Percentiles rank a stretch among this genome's conserved stretches.
Evolutionary conservation across 2,113 vertebrate species (phyloP).

Genomic region (Caranx ignobilis): DNA sequence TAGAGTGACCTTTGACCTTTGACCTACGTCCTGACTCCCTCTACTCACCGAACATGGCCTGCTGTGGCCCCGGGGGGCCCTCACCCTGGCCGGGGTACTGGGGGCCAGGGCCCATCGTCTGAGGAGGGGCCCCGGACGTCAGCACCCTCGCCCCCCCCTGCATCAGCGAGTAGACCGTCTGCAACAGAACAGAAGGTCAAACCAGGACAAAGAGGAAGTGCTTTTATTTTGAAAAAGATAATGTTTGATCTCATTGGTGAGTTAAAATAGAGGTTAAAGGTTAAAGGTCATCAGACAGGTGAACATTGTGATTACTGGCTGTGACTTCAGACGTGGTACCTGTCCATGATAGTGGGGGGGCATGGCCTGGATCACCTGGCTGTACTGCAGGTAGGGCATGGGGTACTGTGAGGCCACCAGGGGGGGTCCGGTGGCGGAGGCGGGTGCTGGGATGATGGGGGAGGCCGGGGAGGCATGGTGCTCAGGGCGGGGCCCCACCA

Average conservation of each 20-base stretch:
- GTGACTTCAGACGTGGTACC: conserved; percentile 68
- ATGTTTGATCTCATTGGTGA: too few species aligned
- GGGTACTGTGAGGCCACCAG: conserved; percentile 88
- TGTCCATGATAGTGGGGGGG: conserved; percentile 87
- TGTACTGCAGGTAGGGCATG: conserved; percentile 89
- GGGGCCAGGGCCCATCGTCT: conserved; percentile 86
- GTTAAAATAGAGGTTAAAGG: too few species aligned
- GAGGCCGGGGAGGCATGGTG: conserved; percentile 85
- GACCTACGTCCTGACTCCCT: too few species aligned
- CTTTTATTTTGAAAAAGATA: too few species aligned
- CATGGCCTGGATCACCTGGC: conserved; percentile 90
- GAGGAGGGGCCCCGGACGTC: conserved; percentile 86
- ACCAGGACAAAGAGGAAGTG: too few species aligned
- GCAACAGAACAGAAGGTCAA: conserved; percentile 37
- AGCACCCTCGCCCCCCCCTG: conserved; percentile 88
- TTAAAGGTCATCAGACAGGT: too few species aligned
- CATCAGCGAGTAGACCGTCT: conserved; percentile 85
- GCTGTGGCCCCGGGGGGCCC: conserved; percentile 82
- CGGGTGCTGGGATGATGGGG: conserved; percentile 86
- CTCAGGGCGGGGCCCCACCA: conserved; percentile 83
- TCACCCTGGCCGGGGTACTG: conserved; percentile 88
- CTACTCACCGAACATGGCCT: conserved; percentile 88
- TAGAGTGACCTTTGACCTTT: too few species aligned
- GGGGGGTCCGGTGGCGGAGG: conserved; percentile 85
- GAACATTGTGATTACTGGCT: too few species aligned